Evolutionary conservation across 2,797 vertebrate genomes (phyloP).

Genomic region (Apogon talboti): DNA sequence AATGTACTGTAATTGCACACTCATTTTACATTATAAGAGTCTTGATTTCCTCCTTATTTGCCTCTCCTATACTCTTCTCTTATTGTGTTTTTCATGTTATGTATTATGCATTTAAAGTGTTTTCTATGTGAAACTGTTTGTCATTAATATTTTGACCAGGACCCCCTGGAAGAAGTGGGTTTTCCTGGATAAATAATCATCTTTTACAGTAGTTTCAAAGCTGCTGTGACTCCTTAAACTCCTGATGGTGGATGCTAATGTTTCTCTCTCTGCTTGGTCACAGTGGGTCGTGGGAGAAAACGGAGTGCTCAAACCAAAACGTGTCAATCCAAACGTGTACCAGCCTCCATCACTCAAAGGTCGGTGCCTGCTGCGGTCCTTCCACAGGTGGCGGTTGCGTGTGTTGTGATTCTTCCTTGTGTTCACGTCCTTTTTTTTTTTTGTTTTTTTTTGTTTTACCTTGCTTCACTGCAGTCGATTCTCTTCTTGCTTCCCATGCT

Average conservation of each 20-base stretch:
- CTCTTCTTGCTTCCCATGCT: slow-evolving; percentile 33
- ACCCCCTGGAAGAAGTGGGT: too few relatives aligned
- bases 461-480: slow-evolving; percentile 55
- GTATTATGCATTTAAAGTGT: too few relatives aligned
- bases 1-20: too few relatives aligned
- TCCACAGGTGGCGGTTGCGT: slow-evolving; percentile 23
- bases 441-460: slow-evolving; percentile 41
- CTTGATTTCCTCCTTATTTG: too few relatives aligned
- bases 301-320: slow-evolving; percentile 93
- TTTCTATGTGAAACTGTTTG: too few relatives aligned
- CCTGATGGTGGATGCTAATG: neutral
- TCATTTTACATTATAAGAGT: too few relatives aligned
- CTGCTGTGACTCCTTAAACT: neutral
- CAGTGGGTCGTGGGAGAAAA: slow-evolving; percentile 94
- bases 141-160: too few relatives aligned
- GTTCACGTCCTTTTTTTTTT: slow-evolving; percentile 44
- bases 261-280: slow-evolving; percentile 12
- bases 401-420: slow-evolving; percentile 57
- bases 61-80: too few relatives aligned
- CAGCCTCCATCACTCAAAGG: slow-evolving; percentile 97
- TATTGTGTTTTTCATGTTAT: too few relatives aligned
- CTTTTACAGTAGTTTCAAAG: too few relatives aligned
- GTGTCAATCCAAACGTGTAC: slow-evolving; percentile 91
- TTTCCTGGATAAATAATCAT: too few relatives aligned
- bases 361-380: slow-evolving; percentile 56